Conservation (phyloP, 2,888 invertebrate genomes). For the Dysmachus trigonus region DNA sequence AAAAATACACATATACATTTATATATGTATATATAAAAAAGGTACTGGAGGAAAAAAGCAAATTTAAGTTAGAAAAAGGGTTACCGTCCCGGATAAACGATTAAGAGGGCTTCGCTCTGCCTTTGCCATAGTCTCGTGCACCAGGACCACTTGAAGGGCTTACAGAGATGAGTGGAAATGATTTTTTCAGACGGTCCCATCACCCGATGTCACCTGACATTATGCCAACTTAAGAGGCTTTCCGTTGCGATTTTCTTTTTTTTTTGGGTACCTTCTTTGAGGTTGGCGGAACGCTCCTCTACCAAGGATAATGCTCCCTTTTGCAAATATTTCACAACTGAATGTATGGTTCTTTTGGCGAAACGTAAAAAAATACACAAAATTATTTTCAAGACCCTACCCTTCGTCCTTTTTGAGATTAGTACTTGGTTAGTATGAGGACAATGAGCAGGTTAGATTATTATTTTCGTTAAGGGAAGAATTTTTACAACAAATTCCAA, state of each 20-base stretch:
- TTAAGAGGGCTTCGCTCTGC: conserved; percentile 25
- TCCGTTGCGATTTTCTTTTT: conserved; percentile 32
- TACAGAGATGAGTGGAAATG: conserved; percentile 25
- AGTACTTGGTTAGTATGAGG: neutral
- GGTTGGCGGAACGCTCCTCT: neutral
- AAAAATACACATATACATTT: neutral
- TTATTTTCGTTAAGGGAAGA: neutral
- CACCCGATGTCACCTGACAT: conserved; percentile 41
- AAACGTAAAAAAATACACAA: neutral
- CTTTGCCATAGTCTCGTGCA: conserved; percentile 16
- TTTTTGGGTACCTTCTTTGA: conserved; percentile 28
- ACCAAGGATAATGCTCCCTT: neutral
- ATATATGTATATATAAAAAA: neutral
- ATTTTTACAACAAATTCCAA: no score
- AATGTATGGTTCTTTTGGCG: neutral
- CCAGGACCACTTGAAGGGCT: conserved; percentile 27
- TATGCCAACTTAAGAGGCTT: conserved; percentile 37
- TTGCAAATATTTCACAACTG: neutral
- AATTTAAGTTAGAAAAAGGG: conserved; percentile 39
- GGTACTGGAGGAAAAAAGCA: neutral
- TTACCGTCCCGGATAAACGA: conserved; percentile 39
- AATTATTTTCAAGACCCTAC: neutral
- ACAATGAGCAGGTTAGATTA: neutral
- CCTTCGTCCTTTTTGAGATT: neutral
- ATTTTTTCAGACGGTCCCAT: conserved; percentile 27